phyloP scores from a whole-genome alignment of 2,113 vertebrate species.

The Bubalus kerabau region DNA sequence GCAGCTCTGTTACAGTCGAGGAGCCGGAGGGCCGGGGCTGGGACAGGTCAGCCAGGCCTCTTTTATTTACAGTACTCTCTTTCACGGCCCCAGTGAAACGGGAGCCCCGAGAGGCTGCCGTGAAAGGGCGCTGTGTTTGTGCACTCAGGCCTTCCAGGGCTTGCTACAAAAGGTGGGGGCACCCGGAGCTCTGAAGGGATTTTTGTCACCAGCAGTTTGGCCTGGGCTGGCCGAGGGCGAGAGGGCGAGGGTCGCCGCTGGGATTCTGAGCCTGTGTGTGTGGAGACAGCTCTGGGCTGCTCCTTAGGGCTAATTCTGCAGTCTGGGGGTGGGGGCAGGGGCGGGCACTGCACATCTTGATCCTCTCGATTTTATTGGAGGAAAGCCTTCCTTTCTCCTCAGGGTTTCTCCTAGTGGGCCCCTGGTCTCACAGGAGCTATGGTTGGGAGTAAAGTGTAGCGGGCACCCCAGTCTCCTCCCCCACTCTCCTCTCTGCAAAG shows the following conservation, averaged over 20 bases:
- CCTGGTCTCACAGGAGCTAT: neutral
- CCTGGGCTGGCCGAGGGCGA: neutral
- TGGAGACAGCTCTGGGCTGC: neutral
- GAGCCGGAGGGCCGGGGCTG: constrained; percentile 77
- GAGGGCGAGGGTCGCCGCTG: neutral
- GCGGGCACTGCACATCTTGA: neutral
- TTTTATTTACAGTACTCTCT: constrained; percentile 90
- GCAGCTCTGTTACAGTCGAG: constrained; percentile 83
- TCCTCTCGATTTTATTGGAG: accelerated
- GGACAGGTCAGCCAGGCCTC: constrained; percentile 81
- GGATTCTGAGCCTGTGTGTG: neutral
- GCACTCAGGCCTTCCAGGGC: constrained; percentile 88
- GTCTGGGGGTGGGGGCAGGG: neutral
- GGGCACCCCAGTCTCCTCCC: neutral
- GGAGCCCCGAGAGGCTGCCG: constrained; percentile 77
- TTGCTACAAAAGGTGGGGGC: constrained; percentile 78
- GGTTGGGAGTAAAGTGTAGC: neutral
- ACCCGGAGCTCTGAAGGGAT: constrained; percentile 73
- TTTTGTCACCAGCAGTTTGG: constrained; percentile 68
- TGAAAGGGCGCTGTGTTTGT: constrained; percentile 87
- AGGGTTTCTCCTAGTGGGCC: neutral
- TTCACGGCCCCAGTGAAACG: constrained; percentile 86
- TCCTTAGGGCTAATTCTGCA: neutral
- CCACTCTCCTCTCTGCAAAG: neutral
- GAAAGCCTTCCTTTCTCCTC: neutral